phyloP scores from a whole-genome alignment of 1,140 invertebrate genomes.

The Ylistrum balloti region DNA sequence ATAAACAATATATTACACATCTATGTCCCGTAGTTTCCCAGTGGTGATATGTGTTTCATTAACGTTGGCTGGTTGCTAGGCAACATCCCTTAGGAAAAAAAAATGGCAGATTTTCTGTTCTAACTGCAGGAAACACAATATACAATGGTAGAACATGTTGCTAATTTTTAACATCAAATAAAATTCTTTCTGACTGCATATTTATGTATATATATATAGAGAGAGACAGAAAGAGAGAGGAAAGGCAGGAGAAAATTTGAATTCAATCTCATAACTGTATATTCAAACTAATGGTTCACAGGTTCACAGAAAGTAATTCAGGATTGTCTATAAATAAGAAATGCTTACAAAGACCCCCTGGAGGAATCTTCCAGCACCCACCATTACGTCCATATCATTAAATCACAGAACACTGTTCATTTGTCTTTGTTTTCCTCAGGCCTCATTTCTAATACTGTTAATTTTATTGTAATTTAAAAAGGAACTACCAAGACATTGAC shows the following conservation, averaged over 20 bases:
- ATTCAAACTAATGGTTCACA: not conserved
- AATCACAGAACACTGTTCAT: too few species aligned
- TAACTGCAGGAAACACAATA: not conserved
- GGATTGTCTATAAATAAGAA: not conserved
- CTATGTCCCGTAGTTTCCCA: not conserved
- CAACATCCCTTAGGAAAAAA: not conserved
- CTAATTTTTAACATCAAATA: not conserved
- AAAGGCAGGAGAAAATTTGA: not conserved
- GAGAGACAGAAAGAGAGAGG: too few species aligned
- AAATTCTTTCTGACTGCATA: not conserved
- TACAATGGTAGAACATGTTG: not conserved
- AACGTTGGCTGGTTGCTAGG: not conserved
- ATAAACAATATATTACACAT: not conserved
- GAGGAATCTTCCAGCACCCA: too few species aligned
- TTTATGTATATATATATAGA: not conserved
- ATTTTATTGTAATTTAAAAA: too few species aligned
- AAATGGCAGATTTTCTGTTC: not conserved
- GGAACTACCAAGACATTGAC: too few species aligned
- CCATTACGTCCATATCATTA: too few species aligned
- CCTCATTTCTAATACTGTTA: too few species aligned
- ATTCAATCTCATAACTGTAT: not conserved
- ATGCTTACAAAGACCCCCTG: too few species aligned
- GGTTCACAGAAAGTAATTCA: not conserved
- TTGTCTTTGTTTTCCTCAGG: too few species aligned
- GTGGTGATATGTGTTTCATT: constrained; percentile 5